Evolutionary conservation across 2,113 vertebrate species (phyloP).

Genomic region (Rhinichthys klamathensis): DNA sequence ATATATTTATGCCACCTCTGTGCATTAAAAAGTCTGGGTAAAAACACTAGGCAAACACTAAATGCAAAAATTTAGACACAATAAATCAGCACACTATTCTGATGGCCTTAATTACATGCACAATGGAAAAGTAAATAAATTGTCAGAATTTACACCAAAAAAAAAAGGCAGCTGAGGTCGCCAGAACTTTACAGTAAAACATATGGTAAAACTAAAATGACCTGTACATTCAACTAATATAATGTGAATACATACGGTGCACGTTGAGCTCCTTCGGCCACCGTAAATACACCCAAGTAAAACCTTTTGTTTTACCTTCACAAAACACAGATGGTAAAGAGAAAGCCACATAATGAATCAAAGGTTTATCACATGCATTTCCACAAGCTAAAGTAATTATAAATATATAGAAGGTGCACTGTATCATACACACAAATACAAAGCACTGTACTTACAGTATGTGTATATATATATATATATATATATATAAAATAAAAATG

Average conservation of each 20-base stretch:
- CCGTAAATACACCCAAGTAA: background rate
- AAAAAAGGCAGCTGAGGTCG: background rate
- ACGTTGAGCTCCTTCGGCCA: too few relatives aligned
- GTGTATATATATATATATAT: too few relatives aligned
- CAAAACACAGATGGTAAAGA: background rate
- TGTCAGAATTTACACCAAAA: background rate
- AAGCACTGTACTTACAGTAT: too few relatives aligned
- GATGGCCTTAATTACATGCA: background rate
- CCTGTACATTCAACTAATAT: background rate
- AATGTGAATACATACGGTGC: too few relatives aligned
- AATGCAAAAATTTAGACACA: background rate
- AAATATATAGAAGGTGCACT: too few relatives aligned
- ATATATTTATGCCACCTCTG: background rate
- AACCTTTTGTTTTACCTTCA: background rate
- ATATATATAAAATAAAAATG: too few relatives aligned
- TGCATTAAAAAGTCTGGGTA: slow-evolving; percentile 2
- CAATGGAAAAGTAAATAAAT: background rate
- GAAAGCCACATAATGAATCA: background rate
- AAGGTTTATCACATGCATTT: background rate
- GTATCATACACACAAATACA: too few relatives aligned
- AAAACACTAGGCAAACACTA: background rate
- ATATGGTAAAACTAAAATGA: background rate
- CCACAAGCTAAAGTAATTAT: too few relatives aligned
- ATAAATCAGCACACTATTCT: background rate
- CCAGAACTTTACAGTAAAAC: background rate